These are phyloP conservation scores for Apis florea DNA, from an alignment of 1,140 invertebrate species.

Conservation along the genomic window DNA sequence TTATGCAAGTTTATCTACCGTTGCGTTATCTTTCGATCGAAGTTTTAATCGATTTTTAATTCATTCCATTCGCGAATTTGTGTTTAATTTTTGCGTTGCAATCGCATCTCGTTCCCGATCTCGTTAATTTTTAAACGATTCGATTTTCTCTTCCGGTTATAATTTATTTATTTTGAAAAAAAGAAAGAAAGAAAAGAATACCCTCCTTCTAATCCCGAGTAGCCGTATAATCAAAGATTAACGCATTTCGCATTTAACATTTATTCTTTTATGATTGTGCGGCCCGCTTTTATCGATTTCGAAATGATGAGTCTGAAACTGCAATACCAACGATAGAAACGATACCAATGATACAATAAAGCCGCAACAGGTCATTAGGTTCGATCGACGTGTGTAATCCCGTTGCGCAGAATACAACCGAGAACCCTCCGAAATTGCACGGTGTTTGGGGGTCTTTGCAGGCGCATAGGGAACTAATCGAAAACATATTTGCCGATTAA, in stretches of 20 bases:
- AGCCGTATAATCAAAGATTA: background rate
- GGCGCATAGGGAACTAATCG: conserved; percentile 37
- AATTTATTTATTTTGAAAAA: no score
- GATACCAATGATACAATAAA: conserved; percentile 47
- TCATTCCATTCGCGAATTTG: background rate
- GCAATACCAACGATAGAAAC: conserved; percentile 14
- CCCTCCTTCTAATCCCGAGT: no score
- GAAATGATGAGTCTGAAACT: conserved; percentile 13
- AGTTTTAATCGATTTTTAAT: conserved; percentile 6
- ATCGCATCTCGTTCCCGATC: no score
- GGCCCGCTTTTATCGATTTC: background rate
- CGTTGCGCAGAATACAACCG: conserved; percentile 27
- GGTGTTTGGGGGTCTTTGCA: conserved; percentile 37
- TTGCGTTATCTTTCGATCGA: background rate
- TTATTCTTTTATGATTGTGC: no score
- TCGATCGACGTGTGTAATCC: conserved; percentile 51
- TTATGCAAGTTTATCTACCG: background rate
- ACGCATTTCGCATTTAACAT: background rate
- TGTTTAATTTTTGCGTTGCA: background rate
- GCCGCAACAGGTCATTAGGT: conserved; percentile 55
- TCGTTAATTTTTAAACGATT: no score
- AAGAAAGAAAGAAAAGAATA: no score
- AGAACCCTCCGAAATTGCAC: conserved; percentile 50
- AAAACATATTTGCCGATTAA: conserved; percentile 54
- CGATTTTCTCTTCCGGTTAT: no score